phyloP scores from a whole-genome alignment of 2,113 vertebrate genomes.

The Pterocles gutturalis region DNA sequence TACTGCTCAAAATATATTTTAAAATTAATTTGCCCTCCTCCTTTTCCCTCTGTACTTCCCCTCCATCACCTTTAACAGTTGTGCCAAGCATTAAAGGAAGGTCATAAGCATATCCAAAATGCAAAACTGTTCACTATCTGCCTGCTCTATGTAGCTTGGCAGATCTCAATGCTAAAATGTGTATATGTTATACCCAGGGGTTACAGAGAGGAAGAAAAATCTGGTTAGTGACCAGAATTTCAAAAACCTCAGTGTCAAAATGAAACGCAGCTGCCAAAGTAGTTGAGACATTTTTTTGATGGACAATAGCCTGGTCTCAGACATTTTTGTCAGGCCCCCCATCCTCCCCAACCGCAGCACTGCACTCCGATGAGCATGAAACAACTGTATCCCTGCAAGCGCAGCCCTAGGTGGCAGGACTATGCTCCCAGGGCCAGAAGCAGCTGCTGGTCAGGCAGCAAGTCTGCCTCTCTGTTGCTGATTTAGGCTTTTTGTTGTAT shows the following conservation, averaged over 20 bases:
- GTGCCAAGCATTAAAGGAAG: neutral
- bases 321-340: neutral
- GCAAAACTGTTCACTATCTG: neutral
- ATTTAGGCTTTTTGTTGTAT: accelerated
- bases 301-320: neutral
- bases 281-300: neutral
- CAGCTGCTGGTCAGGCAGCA: neutral
- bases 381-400: neutral
- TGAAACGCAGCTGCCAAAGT: neutral
- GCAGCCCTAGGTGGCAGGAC: neutral
- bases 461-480: neutral
- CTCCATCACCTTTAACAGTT: neutral
- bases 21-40: neutral
- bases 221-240: neutral
- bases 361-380: neutral
- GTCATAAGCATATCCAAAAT: neutral
- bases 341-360: neutral
- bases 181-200: neutral
- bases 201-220: neutral
- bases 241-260: neutral
- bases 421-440: neutral
- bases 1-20: neutral
- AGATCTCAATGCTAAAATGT: neutral
- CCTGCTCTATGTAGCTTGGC: neutral
- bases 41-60: neutral